Conservation (phyloP, 2,113 vertebrate genomes). For the Toxostoma redivivum region DNA sequence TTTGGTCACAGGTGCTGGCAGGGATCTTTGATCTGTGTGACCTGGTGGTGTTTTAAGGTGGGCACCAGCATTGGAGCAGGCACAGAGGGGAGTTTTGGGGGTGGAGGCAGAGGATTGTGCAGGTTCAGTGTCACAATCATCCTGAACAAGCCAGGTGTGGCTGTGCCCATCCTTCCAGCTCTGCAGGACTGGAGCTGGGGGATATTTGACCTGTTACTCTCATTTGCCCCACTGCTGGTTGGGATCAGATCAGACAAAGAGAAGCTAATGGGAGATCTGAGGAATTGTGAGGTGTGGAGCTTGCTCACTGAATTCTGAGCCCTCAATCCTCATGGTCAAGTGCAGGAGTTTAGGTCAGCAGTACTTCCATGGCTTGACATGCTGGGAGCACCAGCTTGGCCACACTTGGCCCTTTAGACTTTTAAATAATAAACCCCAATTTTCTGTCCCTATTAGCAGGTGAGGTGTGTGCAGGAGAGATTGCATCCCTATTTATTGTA, state of each 20-base stretch:
- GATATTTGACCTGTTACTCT: not conserved
- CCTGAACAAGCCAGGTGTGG: not conserved
- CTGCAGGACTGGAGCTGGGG: not conserved
- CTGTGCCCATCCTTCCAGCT: not conserved
- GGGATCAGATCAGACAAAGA: not conserved
- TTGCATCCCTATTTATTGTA: not conserved
- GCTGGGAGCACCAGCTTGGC: not conserved
- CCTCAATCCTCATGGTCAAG: not conserved
- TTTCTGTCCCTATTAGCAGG: not conserved
- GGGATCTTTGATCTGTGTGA: not conserved
- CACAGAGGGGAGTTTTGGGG: conserved; percentile 2
- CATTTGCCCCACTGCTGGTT: not conserved
- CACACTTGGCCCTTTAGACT: not conserved
- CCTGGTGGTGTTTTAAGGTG: not conserved
- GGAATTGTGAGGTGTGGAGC: not conserved
- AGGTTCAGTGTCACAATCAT: not conserved
- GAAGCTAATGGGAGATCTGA: not conserved
- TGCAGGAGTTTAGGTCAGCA: not conserved
- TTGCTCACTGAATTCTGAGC: not conserved
- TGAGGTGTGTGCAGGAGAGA: not conserved
- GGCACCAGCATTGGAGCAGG: not conserved
- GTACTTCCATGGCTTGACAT: fast-evolving
- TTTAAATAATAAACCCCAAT: not conserved
- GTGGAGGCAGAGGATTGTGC: not conserved
- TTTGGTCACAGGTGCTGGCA: not conserved